Evolutionary conservation across 1,140 invertebrate genomes (phyloP), one percentile per base, ranked within the genome.

Genomic region (Psix sp.): DNA sequence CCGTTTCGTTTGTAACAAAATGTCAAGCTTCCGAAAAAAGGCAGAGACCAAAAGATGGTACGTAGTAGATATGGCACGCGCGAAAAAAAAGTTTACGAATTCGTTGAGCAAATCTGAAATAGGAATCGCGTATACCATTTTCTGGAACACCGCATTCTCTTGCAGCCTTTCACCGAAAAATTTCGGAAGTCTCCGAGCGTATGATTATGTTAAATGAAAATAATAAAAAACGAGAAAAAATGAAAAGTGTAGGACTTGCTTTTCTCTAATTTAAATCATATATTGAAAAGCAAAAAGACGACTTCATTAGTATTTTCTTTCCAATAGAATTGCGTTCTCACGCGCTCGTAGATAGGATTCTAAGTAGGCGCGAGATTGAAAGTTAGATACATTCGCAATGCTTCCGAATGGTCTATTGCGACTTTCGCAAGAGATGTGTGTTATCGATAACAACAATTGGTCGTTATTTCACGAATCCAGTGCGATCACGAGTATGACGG

Each of bases 1-100:
- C 49, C 17, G 43, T 71, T 71, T 71, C 56, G 57, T 71, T 62
- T 48, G 42, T 48, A 56, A 72, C 67, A 63, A 63, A 63, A 72
- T 72, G 59, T 72, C 51, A 72, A 63, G 67, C 51, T 72, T 57
- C 45, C 67, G 52, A 57, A 56, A 52, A 57, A 56, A 54, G 51
- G 67, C 51, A 45, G 57, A 57, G 63, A 36, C 43, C 57, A 24
- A 49, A 62, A 71, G 56, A 54, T 71, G 42, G 56, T 48, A 56
- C 56, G 35, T 39, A 42, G 26, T 29, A 62, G 67, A 70, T 70
- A 70, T 21, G 26, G 56, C 65, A 52, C 45, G 52, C 52, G 52
- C 63, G 43, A 40, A 20, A 57, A 52, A 67, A 67, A 67, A 39
- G 65, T 36, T 49, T 57, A 67, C 52, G 45, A 67, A 67, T 67